These are phyloP conservation scores for Linnaemya vulpina DNA, from an alignment of 2,888 invertebrate species.

Conservation along the genomic window DNA sequence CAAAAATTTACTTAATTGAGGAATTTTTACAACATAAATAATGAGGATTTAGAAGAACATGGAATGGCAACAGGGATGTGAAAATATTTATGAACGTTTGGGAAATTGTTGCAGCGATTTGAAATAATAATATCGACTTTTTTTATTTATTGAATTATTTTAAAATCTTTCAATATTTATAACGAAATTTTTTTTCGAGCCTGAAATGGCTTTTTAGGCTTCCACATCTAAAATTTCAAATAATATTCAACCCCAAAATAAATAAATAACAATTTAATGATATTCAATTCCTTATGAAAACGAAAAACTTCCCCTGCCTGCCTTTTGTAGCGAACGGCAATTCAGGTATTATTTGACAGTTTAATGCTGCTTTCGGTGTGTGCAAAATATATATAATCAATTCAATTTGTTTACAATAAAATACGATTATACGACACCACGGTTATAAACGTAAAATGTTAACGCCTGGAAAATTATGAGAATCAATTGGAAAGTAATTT, in stretches of 20 bases:
- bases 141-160: background rate
- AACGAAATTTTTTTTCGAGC: background rate
- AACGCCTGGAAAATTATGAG: slow-evolving; percentile 3
- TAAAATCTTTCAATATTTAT: background rate
- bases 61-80: background rate
- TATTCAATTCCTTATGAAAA: background rate
- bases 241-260: too few relatives aligned
- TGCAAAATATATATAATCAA: background rate
- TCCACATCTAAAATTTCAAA: too few relatives aligned
- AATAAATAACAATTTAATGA: background rate
- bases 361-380: slow-evolving; percentile 7
- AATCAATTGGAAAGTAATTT: slow-evolving; percentile 24
- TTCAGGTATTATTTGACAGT: background rate
- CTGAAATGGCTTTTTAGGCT: background rate
- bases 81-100: background rate
- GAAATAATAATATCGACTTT: background rate
- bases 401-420: slow-evolving; percentile 6
- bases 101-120: background rate
- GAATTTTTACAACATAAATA: slow-evolving; percentile 39
- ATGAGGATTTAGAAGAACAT: slow-evolving; percentile 9
- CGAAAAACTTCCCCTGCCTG: background rate
- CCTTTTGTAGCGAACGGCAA: background rate
- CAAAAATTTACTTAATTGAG: slow-evolving; percentile 31
- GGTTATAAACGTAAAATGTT: slow-evolving; percentile 14
- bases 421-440: slow-evolving; percentile 9